Percentiles rank a stretch among this genome's conserved stretches.
These are phyloP conservation scores for Athene noctua DNA, from an alignment of 2,113 vertebrate species.

Conservation along the genomic window DNA sequence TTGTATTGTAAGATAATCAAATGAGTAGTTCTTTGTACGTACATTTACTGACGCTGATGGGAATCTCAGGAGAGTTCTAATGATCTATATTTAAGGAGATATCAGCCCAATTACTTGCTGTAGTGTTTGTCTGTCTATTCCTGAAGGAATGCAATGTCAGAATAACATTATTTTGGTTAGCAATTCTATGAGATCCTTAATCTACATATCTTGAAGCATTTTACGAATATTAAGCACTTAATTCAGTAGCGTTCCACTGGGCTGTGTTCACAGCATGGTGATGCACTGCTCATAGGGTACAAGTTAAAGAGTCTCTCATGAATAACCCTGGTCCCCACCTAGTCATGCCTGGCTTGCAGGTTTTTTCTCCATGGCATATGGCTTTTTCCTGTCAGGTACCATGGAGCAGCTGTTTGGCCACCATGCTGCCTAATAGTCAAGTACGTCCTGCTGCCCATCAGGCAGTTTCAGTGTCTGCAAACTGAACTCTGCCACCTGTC, in stretches of 20 bases:
- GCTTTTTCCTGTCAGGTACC: neutral
- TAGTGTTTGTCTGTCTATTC: neutral
- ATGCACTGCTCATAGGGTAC: neutral
- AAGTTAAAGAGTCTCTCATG: neutral
- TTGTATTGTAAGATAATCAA: slow-evolving; percentile 47
- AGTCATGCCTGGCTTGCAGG: neutral
- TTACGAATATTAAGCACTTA: neutral
- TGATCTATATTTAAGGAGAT: slow-evolving; percentile 20
- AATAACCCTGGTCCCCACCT: neutral
- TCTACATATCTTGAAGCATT: neutral
- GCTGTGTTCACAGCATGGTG: neutral
- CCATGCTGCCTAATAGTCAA: neutral
- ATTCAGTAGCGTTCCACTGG: neutral
- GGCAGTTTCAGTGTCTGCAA: neutral
- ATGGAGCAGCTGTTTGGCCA: neutral
- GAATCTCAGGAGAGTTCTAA: neutral
- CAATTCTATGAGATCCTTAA: neutral
- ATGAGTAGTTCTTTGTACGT: slow-evolving; percentile 19
- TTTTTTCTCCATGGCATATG: neutral
- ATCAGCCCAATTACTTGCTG: neutral
- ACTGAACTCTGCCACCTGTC: neutral
- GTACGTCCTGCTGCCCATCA: neutral
- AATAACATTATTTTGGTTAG: neutral
- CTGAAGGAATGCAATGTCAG: neutral
- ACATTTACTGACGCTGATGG: slow-evolving; percentile 1